Evolutionary conservation across 2,888 invertebrate genomes (phyloP), one percentile per base, ranked within the genome.

Genomic region (Tetrapedia diversipes): DNA sequence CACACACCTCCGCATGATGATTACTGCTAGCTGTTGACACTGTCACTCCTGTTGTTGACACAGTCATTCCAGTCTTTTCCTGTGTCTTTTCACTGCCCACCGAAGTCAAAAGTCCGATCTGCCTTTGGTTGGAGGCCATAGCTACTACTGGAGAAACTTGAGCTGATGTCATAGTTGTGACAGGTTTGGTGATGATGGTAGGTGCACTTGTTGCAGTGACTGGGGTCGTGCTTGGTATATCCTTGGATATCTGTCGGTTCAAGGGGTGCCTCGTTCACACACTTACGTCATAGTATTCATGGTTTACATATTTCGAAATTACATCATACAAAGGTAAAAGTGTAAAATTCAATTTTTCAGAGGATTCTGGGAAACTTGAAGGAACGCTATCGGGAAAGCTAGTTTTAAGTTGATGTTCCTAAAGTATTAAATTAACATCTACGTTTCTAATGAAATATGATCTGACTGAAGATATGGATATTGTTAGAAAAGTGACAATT

Each of bases 191-290:
- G 86, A 90, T 90, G 90, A 90, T 91, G 89, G 90, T 90, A 83
- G 92, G 90, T 90, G 91, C 89, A 86, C 90, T 90, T 88, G 92
- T 90, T 89, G 92, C 89, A 89, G 92, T 90, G 89, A 91, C 90
- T 89, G 89, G 90, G 89, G 90, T 91, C 85, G 92, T 91, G 89
- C 90, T 92, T 87, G 92, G 87, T 88, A 92, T 89, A 89, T 94
- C 94, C 93, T 94, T 94, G 92, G 92, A 92, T 92, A 93, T 93
- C 94, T 94, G 93, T 92, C 93, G 92, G 91, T 91, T 90, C 89
- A 91, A 91, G 88, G 89, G 89, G 89, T 88, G 89, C 88, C 89
- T 86, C 87, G 88, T 90, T 90, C 90, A 90, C 90, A 89, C 90
- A 88, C 81, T 82, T 82, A 79, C 78, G 67, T 81, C 73, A 82